Percentiles rank a stretch among this genome's conserved stretches.
Conservation (phyloP, 2,888 invertebrate species). For the Hyposoter dolosus region DNA sequence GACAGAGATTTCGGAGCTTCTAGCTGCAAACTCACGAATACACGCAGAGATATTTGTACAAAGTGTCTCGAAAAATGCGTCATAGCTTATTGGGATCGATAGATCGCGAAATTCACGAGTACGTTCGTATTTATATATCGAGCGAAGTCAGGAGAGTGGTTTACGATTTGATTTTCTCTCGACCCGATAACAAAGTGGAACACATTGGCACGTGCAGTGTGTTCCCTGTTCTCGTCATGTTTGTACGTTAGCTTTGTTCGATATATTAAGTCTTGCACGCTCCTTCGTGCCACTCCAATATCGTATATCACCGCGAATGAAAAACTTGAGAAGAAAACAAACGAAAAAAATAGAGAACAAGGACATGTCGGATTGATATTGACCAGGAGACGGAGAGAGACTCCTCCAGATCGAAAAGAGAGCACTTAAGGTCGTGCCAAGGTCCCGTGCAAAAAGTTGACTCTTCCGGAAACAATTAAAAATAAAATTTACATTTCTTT, state of each 20-base stretch:
- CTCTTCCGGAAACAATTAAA: background rate
- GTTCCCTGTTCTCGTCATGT: background rate
- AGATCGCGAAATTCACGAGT: background rate
- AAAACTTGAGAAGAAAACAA: background rate
- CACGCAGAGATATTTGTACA: background rate
- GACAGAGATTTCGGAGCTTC: slow-evolving; percentile 32
- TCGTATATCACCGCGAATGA: background rate
- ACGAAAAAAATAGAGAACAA: background rate
- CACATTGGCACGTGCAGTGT: slow-evolving; percentile 37
- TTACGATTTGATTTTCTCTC: slow-evolving; percentile 55
- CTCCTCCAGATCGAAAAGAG: background rate
- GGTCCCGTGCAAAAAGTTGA: too few relatives aligned
- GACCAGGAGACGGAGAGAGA: slow-evolving; percentile 1
- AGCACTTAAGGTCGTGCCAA: too few relatives aligned
- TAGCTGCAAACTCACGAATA: background rate
- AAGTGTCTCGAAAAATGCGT: background rate
- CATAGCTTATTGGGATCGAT: slow-evolving; percentile 6
- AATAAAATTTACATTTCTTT: background rate
- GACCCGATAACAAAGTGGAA: slow-evolving; percentile 48
- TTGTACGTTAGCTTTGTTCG: background rate
- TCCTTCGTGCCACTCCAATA: slow-evolving; percentile 7
- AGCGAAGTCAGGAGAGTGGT: slow-evolving; percentile 36
- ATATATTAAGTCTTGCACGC: slow-evolving; percentile 4
- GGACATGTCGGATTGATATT: background rate
- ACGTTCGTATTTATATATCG: background rate